Conservation (phyloP, 2,888 invertebrate genomes). For the Phorcus lineatus region DNA sequence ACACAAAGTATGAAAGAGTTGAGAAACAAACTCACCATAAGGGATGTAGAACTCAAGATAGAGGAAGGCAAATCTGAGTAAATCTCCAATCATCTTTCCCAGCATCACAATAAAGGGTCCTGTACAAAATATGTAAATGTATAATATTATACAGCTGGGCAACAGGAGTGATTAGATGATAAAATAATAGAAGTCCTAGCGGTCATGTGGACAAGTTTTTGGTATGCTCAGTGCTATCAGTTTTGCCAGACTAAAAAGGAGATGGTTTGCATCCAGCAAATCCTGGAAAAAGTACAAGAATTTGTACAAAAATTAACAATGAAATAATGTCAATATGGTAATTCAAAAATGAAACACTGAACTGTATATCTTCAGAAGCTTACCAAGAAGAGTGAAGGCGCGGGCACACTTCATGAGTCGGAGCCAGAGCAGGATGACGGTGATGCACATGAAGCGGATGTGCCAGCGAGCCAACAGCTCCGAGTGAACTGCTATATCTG, state of each 20-base stretch:
- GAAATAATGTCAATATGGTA: no score
- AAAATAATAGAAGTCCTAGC: no score
- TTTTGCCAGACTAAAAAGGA: no score
- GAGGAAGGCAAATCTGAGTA: conserved; percentile 68
- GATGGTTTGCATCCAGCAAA: no score
- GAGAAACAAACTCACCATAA: conserved; percentile 62
- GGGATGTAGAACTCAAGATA: conserved; percentile 74
- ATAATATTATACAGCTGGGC: no score
- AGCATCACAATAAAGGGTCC: conserved; percentile 75
- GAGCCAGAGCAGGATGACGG: conserved; percentile 73
- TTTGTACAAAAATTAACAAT: no score
- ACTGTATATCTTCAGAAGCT: no score
- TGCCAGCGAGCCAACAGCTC: conserved; percentile 64
- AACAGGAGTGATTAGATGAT: no score
- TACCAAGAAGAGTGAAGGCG: conserved; percentile 69
- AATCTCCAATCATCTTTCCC: conserved; percentile 70
- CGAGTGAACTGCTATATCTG: conserved; percentile 63
- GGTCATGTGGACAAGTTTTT: no score
- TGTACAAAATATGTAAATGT: conserved; percentile 39
- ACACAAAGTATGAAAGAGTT: background rate
- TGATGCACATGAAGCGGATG: conserved; percentile 70
- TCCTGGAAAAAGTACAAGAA: no score
- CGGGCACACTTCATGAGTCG: conserved; percentile 72
- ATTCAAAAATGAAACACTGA: no score
- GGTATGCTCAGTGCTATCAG: no score